phyloP scores from a whole-genome alignment of 2,797 vertebrate genomes.

The Intellagama lesueurii region DNA sequence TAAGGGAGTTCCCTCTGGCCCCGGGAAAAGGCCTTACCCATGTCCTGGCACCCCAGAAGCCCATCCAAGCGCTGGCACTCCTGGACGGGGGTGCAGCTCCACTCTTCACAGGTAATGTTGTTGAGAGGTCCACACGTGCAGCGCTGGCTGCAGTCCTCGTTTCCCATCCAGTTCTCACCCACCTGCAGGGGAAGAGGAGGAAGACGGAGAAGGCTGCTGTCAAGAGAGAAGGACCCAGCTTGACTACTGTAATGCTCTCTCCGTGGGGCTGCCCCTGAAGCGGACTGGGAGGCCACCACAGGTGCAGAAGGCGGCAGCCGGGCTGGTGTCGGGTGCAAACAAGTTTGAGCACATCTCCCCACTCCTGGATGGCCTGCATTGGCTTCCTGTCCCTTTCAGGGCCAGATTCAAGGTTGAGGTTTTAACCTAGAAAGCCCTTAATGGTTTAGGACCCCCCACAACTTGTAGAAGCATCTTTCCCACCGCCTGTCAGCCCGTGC shows the following conservation, averaged over 20 bases:
- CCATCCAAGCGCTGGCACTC: slow-evolving; percentile 82
- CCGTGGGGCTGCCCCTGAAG: neutral
- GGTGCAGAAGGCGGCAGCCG: too few relatives aligned
- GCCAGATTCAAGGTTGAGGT: too few relatives aligned
- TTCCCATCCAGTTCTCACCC: slow-evolving; percentile 83
- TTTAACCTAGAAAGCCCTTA: too few relatives aligned
- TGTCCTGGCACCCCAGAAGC: slow-evolving; percentile 79
- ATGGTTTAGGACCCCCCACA: too few relatives aligned
- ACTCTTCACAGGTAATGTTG: slow-evolving; percentile 80
- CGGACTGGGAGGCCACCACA: too few relatives aligned
- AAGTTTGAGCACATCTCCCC: too few relatives aligned
- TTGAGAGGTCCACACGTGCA: slow-evolving; percentile 78
- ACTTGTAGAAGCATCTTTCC: too few relatives aligned
- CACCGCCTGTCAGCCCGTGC: too few relatives aligned
- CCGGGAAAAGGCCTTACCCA: slow-evolving; percentile 68
- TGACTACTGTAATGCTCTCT: too few relatives aligned
- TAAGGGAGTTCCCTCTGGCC: neutral
- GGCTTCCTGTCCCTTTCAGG: too few relatives aligned
- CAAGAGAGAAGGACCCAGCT: neutral
- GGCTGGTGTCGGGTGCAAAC: too few relatives aligned
- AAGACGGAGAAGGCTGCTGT: neutral
- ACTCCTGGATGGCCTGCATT: too few relatives aligned
- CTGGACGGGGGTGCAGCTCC: slow-evolving; percentile 80
- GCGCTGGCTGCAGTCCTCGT: slow-evolving; percentile 80
- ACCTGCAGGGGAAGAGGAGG: slow-evolving; percentile 66